Evolutionary conservation across 2,888 invertebrate species (phyloP), one percentile per base, ranked within the genome.

Genomic region (Seira ritae): DNA sequence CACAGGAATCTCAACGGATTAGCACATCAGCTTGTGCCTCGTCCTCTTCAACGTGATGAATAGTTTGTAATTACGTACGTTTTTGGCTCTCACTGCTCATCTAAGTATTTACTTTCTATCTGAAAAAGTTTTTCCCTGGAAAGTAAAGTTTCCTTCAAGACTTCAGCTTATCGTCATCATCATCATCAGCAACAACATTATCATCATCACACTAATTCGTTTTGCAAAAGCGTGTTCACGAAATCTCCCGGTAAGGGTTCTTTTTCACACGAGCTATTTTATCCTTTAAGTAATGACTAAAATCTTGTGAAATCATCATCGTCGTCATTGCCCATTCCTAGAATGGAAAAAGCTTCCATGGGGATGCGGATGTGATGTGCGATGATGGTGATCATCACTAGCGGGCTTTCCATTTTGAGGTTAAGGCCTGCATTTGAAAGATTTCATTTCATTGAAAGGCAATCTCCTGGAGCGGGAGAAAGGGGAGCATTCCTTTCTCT

Each of bases 21-120:
- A 55, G 55, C 55, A 17, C 17, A 55, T 8, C 31, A 31, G 8
- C 55, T 55, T 17, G 3, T 12, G 55, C 8, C 15, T 55, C 55
- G 2, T 55, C 15, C 55, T 55, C 17, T 1, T 55, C 55, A 17
- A 55, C 12, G 55, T 55, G 55, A 55, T 55, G 55, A 55, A 55
- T 55, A 55, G 55, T 17, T 55, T 55, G 55, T 55, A 55, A 55
- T 55, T 55, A 55, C 55, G 55, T 17, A 55, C 55, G 15, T 55
- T n/a, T 55, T 15, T 55, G 6, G 6, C 55, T 55, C 15, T 3
- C 31, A 31, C 31, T 31, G 31, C 31, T 31, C 31, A 31, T 31
- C 31, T 31, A 31, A 4, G 2, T 31, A 31, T 8, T 31, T 31
- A n/a, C n/a, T 31, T 31, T 31, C 8, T 4, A 4, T 31, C 8